Base-by-base conservation (phyloP, 2,113 vertebrate species). In the Damaliscus lunatus region DNA sequence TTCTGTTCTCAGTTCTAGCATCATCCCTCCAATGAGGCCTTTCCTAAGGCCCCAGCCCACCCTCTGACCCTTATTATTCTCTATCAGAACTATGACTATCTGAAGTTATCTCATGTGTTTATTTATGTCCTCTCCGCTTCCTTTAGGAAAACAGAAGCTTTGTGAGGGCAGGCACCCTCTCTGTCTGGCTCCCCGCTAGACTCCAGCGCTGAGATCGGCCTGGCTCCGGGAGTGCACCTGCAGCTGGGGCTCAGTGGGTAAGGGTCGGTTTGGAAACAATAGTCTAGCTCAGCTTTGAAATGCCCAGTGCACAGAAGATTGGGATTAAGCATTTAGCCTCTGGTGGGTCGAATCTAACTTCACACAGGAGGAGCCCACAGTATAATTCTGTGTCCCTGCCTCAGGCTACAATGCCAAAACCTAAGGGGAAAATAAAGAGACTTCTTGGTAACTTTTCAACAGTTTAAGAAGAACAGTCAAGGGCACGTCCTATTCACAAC, bases 201-300 rank as follows among this genome's bases (percentile, higher is more conserved):
- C 25, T 33, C 40, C 31, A 25, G 40, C 0, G 7, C 67, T 33
- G 11, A 25, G 59, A 25, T 60, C 33, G 15, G 48, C 33, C 36
- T 13, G n/a, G 29, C 19, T 40, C 13, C 1, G 0, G 21, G 59
- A 36, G n/a, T 5, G 46, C n/a, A 17, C 6, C 1, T 50, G 17
- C 67, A 50, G 16, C 27, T 3, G 16, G 5, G 48, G 33, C 8
- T 92, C 16, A 31, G 21, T 4, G 17, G 33, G 53, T 80, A 17
- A 52, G 0, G 7, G 15, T 46, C 36, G 19, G 17, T 59, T 50
- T 59, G 53, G 36, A 93, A 96, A 80, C 13, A 31, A 31, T 0
- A 43, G 7, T 15, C n/a, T 33, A 29, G 19, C 11, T 85, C 36
- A 14, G n/a, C 25, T 80, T 17, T 25, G 57, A 52, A 40, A 31